These are phyloP conservation scores for Xestoiulus laeticollis DNA, from an alignment of 2,888 invertebrate species.

Conservation along the genomic window DNA sequence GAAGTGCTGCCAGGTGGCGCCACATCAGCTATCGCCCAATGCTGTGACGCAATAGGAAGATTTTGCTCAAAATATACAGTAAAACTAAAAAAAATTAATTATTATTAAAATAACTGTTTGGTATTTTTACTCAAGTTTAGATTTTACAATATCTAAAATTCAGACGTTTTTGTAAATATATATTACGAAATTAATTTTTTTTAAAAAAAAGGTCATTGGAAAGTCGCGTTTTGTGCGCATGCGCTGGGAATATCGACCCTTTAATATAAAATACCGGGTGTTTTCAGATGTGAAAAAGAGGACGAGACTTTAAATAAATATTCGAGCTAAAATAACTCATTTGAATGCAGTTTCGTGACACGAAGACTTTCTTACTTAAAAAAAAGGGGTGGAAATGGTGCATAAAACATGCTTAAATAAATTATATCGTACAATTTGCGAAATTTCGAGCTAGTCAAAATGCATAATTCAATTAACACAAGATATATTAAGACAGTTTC, in stretches of 20 bases:
- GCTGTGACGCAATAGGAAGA: not conserved
- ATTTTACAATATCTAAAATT: too few species aligned
- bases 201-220: not conserved
- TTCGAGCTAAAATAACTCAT: slow-evolving; percentile 28
- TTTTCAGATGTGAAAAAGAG: slow-evolving; percentile 18
- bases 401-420: not conserved
- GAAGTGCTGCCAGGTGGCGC: not conserved
- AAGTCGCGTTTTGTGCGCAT: not conserved
- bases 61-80: not conserved
- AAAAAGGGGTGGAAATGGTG: not conserved
- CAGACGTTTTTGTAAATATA: too few species aligned
- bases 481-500: slow-evolving; percentile 3
- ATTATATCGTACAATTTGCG: not conserved
- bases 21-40: not conserved
- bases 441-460: slow-evolving; percentile 21
- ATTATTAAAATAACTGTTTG: too few species aligned
- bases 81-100: too few species aligned
- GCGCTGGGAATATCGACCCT: slow-evolving; percentile 14
- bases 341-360: slow-evolving; percentile 29
- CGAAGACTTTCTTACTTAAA: not conserved
- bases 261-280: slow-evolving; percentile 21
- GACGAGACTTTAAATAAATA: slow-evolving; percentile 23
- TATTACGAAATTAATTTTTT: too few species aligned
- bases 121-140: too few species aligned
- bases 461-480: slow-evolving; percentile 6